Base-by-base conservation (phyloP, 2,113 vertebrate genomes). In the Microtus pennsylvanicus region DNA sequence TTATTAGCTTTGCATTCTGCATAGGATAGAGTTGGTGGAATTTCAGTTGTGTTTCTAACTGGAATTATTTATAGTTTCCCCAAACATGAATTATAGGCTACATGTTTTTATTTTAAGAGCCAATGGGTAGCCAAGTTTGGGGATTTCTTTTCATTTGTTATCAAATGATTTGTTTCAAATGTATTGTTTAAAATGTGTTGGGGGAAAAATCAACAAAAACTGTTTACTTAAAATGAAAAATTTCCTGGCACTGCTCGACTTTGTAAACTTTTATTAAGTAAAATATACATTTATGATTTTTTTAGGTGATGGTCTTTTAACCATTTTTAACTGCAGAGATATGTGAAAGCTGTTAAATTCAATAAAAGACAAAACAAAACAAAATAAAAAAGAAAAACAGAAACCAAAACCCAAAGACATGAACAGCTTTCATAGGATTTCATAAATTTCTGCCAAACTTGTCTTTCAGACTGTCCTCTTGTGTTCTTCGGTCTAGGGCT, bases 391-490 rank as follows among this genome's bases (percentile, higher is more conserved):
- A 4, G 4, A 33, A 33, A 69, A 11, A 5, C n/a, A 61, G 26
- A 85, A 65, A 7, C 61, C 55, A 85, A 65, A 85, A 42, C n/a
- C 26, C 38, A 22, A 70, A 69, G 65, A 70, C 30, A 70, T 38
- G 13, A 86, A 89, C 11, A 85, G 7, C 30, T 72, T 87, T 81
- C 83, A 61, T 89, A 24, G 1, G 33, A 50, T 93, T 93, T 92
- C 30, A 47, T 76, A 75, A 96, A 93, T 86, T 52, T 58, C 85
- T 92, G 55, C 30, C 75, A 87, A 91, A 82, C 17, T 89, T 72
- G n/a, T 75, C 38, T 85, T 74, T 94, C 76, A 93, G 69, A 72
- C 7, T 63, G 89, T 58, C 47, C 52, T 38, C 58, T 26, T 26
- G 16, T 65, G 70, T 69, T 91, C 92, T 90, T 74, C 42, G 45